phyloP scores from a whole-genome alignment of 2,113 vertebrate species.

The Anhinga anhinga region DNA sequence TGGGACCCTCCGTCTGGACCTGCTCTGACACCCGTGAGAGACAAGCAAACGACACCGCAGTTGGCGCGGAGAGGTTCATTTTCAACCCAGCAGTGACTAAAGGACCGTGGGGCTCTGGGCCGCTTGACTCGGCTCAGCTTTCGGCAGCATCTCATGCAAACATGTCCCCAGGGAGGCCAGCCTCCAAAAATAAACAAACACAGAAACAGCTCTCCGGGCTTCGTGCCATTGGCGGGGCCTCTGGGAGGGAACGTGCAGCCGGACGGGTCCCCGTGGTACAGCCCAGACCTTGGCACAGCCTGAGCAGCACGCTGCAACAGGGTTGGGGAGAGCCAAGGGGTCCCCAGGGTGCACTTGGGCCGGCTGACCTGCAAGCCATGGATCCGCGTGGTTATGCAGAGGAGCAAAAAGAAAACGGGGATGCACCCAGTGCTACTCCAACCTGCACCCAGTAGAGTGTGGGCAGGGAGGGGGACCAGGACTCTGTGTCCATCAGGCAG shows the following conservation, averaged over 20 bases:
- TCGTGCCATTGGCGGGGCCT: not conserved
- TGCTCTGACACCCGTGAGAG: not conserved
- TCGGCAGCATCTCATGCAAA: not conserved
- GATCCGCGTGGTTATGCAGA: not conserved
- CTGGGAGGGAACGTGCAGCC: not conserved
- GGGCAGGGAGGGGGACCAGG: accelerated
- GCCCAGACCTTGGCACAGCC: not conserved
- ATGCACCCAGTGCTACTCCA: not conserved
- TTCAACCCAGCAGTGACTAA: not conserved
- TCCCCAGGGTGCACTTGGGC: too few species aligned
- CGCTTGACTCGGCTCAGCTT: not conserved
- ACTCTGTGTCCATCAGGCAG: not conserved
- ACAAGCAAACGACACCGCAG: not conserved
- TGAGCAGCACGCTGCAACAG: not conserved
- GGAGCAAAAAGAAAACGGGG: not conserved
- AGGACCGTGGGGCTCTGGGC: accelerated
- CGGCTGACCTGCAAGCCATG: not conserved
- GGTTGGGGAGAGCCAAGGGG: not conserved
- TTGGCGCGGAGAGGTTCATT: not conserved
- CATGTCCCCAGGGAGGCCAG: not conserved
- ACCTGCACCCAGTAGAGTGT: not conserved
- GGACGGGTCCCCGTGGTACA: accelerated
- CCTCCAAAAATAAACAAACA: not conserved
- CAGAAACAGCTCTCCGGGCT: not conserved
- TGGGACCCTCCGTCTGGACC: not conserved